Percentiles rank a stretch among this genome's conserved stretches.
phyloP scores from a whole-genome alignment of 2,888 invertebrate genomes.

The Sthenelais limicola region DNA sequence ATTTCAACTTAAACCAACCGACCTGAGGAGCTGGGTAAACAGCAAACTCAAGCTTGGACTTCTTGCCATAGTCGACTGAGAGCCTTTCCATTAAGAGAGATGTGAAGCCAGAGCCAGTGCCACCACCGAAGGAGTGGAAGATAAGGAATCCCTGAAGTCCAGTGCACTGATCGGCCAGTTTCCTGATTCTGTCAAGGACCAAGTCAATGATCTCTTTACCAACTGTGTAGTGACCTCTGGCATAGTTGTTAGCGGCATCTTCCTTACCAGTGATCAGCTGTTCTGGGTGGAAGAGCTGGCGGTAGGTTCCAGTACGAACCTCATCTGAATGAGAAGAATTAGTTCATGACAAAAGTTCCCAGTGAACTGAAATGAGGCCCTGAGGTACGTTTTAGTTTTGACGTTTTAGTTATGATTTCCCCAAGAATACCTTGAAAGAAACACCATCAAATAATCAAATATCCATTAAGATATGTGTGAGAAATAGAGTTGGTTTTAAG shows the following conservation, averaged over 20 bases:
- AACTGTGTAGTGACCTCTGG: slow-evolving; percentile 6
- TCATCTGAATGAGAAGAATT: not conserved
- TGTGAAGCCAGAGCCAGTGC: slow-evolving; percentile 8
- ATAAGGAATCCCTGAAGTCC: slow-evolving; percentile 14
- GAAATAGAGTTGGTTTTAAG: too few species aligned
- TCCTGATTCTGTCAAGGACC: slow-evolving; percentile 24
- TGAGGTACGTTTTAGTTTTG: too few species aligned
- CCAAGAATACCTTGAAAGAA: too few species aligned
- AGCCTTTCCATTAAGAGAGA: slow-evolving; percentile 9
- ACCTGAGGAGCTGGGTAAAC: slow-evolving; percentile 12
- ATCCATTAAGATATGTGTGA: too few species aligned
- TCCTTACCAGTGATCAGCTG: slow-evolving; percentile 18
- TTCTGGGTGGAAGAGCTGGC: slow-evolving; percentile 9
- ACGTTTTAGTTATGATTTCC: too few species aligned
- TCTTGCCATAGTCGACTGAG: slow-evolving; percentile 11
- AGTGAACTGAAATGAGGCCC: too few species aligned
- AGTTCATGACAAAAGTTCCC: too few species aligned
- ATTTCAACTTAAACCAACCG: too few species aligned
- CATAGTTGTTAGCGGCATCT: slow-evolving; percentile 42
- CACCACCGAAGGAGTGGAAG: slow-evolving; percentile 15
- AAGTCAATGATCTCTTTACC: slow-evolving; percentile 9
- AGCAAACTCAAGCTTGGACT: slow-evolving; percentile 12
- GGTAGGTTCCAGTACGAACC: slow-evolving; percentile 1
- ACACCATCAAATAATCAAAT: too few species aligned
- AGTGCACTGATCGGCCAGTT: not conserved